Conservation (phyloP, 2,113 vertebrate species). For the Ellobius talpinus region DNA sequence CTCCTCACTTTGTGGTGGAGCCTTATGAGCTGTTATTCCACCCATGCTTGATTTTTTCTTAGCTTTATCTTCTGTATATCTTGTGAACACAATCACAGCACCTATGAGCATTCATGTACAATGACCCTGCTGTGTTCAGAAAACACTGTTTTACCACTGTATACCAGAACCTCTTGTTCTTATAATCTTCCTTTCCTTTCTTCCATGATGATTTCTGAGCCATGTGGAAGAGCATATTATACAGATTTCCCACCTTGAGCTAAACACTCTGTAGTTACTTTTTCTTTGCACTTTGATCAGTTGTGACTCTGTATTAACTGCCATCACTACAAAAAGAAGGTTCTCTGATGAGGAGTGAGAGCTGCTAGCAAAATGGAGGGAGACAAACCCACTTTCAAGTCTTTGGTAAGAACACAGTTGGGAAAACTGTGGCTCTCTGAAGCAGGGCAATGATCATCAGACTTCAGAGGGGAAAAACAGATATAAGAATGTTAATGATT, state of each 20-base stretch:
- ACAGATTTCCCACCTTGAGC: neutral
- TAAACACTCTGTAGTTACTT: neutral
- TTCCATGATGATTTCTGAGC: neutral
- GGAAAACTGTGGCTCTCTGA: conserved; percentile 40
- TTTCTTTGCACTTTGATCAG: neutral
- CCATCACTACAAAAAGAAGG: neutral
- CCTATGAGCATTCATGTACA: neutral
- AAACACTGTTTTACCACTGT: neutral
- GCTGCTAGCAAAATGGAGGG: neutral
- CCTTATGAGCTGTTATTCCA: neutral
- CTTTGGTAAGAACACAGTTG: neutral
- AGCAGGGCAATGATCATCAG: neutral
- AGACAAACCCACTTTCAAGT: neutral
- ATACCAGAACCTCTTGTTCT: neutral
- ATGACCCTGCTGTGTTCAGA: neutral
- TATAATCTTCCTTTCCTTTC: neutral
- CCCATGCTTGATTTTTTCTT: neutral
- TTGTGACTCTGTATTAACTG: neutral
- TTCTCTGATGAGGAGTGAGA: neutral
- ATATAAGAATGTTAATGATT: conserved; percentile 12
- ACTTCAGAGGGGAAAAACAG: neutral
- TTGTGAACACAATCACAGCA: neutral
- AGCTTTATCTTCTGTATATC: neutral
- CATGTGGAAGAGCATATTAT: neutral
- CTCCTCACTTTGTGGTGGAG: neutral